Conservation (phyloP, 2,797 vertebrate species). For the Enteromius thamalakanensis region DNA sequence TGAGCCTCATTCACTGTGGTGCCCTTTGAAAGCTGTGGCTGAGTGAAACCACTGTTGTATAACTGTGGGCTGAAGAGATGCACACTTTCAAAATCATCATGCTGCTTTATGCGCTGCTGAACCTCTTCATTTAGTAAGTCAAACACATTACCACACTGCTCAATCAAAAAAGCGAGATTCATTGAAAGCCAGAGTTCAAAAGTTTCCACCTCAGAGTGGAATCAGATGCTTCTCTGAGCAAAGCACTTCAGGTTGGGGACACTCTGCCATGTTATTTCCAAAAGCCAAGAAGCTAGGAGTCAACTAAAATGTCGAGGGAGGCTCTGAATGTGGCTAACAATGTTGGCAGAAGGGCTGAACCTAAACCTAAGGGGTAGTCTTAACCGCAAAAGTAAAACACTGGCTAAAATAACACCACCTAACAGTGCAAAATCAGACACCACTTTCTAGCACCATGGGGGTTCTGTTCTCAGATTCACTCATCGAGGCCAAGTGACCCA, state of each 20-base stretch:
- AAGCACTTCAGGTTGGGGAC: conserved; percentile 13
- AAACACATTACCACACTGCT: conserved; percentile 39
- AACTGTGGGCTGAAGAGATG: conserved; percentile 46
- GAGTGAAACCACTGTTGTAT: conserved; percentile 50
- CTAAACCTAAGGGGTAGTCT: conserved; percentile 27
- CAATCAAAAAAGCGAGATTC: conserved; percentile 24
- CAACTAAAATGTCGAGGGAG: conserved; percentile 15
- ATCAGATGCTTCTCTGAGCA: conserved; percentile 38
- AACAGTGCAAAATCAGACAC: conserved; percentile 25
- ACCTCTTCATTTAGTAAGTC: conserved; percentile 42
- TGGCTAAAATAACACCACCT: conserved; percentile 47
- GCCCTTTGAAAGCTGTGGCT: conserved; percentile 39
- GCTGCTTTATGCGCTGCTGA: conserved; percentile 2
- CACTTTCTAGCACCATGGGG: conserved; percentile 1
- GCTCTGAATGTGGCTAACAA: conserved; percentile 23
- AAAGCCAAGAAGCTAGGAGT: conserved; percentile 7
- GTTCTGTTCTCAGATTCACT: conserved; percentile 40
- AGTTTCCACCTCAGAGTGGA: conserved; percentile 34
- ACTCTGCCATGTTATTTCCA: conserved; percentile 16
- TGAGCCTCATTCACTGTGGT: neutral
- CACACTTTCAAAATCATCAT: conserved; percentile 33
- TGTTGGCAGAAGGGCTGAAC: conserved; percentile 24
- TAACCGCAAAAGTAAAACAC: conserved; percentile 33
- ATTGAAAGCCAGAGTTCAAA: conserved; percentile 45
- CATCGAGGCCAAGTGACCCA: conserved; percentile 23